These are phyloP conservation scores for Drosophila anceps DNA, from an alignment of 2,888 invertebrate species.

Conservation along the genomic window DNA sequence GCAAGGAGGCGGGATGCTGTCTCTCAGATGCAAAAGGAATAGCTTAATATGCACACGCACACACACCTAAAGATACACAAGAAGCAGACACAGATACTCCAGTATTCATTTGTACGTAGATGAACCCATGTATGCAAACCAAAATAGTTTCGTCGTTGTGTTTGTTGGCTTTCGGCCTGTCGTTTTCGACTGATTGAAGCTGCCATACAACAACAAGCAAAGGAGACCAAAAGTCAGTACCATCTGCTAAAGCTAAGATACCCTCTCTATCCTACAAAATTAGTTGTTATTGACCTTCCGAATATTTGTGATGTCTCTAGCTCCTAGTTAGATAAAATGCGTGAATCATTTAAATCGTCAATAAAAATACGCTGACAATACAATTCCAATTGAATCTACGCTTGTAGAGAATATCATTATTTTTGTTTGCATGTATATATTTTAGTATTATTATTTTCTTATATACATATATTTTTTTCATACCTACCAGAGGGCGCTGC, in stretches of 20 bases:
- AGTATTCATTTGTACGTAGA: constrained; percentile 7
- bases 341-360: not conserved
- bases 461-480: not conserved
- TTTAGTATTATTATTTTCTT: not conserved
- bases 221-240: constrained; percentile 12
- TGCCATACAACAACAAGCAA: constrained; percentile 59
- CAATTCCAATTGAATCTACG: too few relatives aligned
- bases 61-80: constrained; percentile 9
- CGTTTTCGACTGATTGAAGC: constrained; percentile 59
- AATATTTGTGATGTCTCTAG: not conserved
- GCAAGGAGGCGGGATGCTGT: constrained; percentile 28
- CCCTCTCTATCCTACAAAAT: constrained; percentile 19
- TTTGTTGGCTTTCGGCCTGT: constrained; percentile 55
- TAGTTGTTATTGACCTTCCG: constrained; percentile 9
- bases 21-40: too few relatives aligned
- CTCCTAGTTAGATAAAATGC: too few relatives aligned
- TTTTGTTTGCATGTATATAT: too few relatives aligned
- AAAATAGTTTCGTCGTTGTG: constrained; percentile 51
- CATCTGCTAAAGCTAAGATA: constrained; percentile 5
- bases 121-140: constrained; percentile 9
- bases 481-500: not conserved
- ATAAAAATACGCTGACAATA: too few relatives aligned
- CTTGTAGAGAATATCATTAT: too few relatives aligned
- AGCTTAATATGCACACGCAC: constrained; percentile 38
- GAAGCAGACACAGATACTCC: constrained; percentile 8